Base-by-base conservation (phyloP, 2,888 invertebrate species). In the Drosophila prolongata region DNA sequence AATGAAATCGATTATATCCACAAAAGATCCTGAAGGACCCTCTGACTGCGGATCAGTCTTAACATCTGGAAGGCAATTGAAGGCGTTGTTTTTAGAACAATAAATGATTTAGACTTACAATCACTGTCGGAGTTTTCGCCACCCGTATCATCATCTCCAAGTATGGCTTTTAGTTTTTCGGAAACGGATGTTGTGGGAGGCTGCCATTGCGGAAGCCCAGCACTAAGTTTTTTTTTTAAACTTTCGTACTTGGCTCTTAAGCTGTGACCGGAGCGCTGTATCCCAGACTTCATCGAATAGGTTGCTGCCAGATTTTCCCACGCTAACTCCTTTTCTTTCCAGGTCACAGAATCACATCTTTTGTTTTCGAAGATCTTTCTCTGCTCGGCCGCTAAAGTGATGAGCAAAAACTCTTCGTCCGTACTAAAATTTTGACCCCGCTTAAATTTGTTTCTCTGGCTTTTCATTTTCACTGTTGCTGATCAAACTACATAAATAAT, bases 361-460 rank as follows among this genome's bases (percentile, higher is more conserved):
- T 49, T 49, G 8, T 35, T 49, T 35, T 49, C 49, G 8, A 49
- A 35, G 10, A 49, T 35, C 1, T 35, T 6, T 16, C 49, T 30
- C 6, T 49, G 14, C 13, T 49, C 34, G 11, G 47, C 47, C 14
- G 47, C 34, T 16, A 49, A 16, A 49, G 47, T 49, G 3, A 49
- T 49, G 34, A 49, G 47, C 16, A 49, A 35, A 19, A 49, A 49
- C 34, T 49, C 49, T 35, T 49, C 49, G 11, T 49, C 34, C 4
- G 16, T 16, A 6, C 11, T 10, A 35, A 49, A 49, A 4, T 49
- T 49, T 19, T 35, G 49, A 13, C 34, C 49, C 6, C 49, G 34
- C 34, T 49, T 49, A 13, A 16, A 16, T 35, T 13, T 16, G 35
- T 35, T 49, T 49, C 34, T 16, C 13, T 49, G 34, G 0, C 34